Evolutionary conservation across 2,113 vertebrate species (phyloP).

Genomic region (Ictalurus punctatus): DNA sequence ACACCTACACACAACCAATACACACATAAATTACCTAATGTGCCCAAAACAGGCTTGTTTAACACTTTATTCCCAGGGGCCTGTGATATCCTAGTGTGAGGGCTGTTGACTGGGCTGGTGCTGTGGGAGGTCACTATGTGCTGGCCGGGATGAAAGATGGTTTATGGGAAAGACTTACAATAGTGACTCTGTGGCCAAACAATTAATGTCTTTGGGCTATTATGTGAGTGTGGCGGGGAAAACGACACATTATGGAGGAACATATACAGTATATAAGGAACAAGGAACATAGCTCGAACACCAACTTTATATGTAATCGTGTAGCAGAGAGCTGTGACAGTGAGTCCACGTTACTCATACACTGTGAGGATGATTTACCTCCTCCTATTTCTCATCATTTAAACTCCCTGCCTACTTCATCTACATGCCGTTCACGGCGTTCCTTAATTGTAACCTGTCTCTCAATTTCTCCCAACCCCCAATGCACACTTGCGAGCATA

Average conservation of each 20-base stretch:
- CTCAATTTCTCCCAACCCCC: slow-evolving; percentile 38
- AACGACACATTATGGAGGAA: neutral
- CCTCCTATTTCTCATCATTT: slow-evolving; percentile 20
- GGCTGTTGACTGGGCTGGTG: slow-evolving; percentile 22
- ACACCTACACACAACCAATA: slow-evolving; percentile 10
- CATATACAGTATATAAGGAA: neutral
- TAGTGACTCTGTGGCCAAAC: slow-evolving; percentile 52
- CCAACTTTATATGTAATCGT: slow-evolving; percentile 56
- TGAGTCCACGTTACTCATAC: slow-evolving; percentile 2
- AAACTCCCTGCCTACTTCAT: slow-evolving; percentile 6
- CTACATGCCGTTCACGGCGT: slow-evolving; percentile 6
- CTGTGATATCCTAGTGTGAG: neutral
- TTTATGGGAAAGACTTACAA: slow-evolving; percentile 54
- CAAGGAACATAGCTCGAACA: neutral
- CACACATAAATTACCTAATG: neutral
- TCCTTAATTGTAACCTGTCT: slow-evolving; percentile 21
- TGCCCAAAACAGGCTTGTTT: neutral
- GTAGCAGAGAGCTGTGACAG: slow-evolving; percentile 4
- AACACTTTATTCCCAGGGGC: neutral
- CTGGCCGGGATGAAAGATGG: slow-evolving; percentile 45
- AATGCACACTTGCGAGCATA: slow-evolving; percentile 47
- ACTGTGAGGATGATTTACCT: neutral
- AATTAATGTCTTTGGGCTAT: slow-evolving; percentile 53
- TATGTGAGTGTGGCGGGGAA: slow-evolving; percentile 30
- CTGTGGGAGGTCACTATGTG: slow-evolving; percentile 39